phyloP scores from a whole-genome alignment of 1,140 invertebrate species.

The Euura lappo region DNA sequence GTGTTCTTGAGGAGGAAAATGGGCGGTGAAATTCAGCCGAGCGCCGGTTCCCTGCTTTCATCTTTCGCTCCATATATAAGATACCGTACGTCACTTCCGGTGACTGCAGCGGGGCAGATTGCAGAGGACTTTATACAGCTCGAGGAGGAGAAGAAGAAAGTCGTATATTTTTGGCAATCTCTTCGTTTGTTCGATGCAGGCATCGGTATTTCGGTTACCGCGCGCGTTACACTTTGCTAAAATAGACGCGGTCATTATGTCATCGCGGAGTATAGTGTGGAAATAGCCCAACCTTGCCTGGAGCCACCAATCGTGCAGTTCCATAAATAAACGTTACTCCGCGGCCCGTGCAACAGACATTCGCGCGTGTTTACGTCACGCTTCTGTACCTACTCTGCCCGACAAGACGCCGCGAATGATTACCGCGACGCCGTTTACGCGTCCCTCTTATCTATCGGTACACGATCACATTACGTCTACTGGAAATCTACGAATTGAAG shows the following conservation, averaged over 20 bases:
- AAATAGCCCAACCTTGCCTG: conserved; percentile 6
- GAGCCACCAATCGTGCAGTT: background rate
- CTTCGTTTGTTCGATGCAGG: background rate
- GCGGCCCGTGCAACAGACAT: background rate
- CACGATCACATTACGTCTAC: too few species aligned
- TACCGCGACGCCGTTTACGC: background rate
- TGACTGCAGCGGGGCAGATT: too few species aligned
- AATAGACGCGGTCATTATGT: background rate
- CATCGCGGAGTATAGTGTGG: background rate
- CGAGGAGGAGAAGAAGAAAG: background rate
- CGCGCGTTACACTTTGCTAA: background rate
- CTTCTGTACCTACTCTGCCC: background rate
- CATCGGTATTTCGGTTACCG: background rate
- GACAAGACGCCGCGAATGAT: background rate
- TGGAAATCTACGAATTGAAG: too few species aligned
- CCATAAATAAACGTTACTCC: conserved; percentile 5
- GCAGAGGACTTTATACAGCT: background rate
- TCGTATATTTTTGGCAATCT: background rate
- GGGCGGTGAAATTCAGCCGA: background rate
- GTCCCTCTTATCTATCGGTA: too few species aligned
- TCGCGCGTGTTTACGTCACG: conserved; percentile 1
- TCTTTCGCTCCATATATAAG: background rate
- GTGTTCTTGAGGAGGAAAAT: background rate
- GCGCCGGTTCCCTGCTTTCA: background rate
- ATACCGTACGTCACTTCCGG: too few species aligned